Evolutionary conservation across 2,888 invertebrate species (phyloP).

Genomic region (Hymenopus coronatus): DNA sequence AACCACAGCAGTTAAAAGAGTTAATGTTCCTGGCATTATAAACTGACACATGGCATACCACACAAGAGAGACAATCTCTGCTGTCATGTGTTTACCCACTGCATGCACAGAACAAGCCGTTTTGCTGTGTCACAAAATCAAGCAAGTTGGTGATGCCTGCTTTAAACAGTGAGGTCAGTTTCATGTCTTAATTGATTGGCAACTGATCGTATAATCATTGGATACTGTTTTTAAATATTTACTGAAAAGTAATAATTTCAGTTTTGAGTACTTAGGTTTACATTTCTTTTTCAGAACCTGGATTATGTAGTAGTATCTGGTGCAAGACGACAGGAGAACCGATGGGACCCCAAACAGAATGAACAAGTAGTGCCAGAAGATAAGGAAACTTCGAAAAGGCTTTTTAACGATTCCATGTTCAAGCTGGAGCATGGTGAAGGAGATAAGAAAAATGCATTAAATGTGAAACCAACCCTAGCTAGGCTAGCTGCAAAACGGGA

Average conservation of each 20-base stretch:
- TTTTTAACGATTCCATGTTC: slow-evolving; percentile 97
- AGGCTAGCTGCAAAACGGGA: slow-evolving; percentile 76
- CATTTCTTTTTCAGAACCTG: slow-evolving; percentile 67
- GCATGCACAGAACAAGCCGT: no score
- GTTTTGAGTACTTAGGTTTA: not conserved
- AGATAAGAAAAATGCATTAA: slow-evolving; percentile 69
- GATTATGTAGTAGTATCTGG: slow-evolving; percentile 96
- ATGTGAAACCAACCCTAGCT: slow-evolving; percentile 69
- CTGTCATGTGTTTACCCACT: no score
- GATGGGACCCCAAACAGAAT: slow-evolving; percentile 97
- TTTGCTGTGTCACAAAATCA: no score
- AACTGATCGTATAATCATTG: not conserved
- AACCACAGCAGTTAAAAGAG: no score
- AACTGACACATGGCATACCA: no score
- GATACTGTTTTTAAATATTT: not conserved
- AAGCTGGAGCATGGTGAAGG: slow-evolving; percentile 89
- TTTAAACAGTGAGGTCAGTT: no score
- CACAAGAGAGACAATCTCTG: no score
- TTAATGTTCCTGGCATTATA: no score
- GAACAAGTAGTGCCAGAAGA: slow-evolving; percentile 91
- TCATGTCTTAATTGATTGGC: not conserved
- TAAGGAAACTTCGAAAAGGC: slow-evolving; percentile 80
- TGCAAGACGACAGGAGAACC: slow-evolving; percentile 92
- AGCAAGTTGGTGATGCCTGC: no score
- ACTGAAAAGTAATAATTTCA: no score